Percentiles rank a stretch among this genome's conserved stretches.
These are phyloP conservation scores for Drosophila melanosoma DNA, from an alignment of 2,888 invertebrate genomes.

Conservation along the genomic window DNA sequence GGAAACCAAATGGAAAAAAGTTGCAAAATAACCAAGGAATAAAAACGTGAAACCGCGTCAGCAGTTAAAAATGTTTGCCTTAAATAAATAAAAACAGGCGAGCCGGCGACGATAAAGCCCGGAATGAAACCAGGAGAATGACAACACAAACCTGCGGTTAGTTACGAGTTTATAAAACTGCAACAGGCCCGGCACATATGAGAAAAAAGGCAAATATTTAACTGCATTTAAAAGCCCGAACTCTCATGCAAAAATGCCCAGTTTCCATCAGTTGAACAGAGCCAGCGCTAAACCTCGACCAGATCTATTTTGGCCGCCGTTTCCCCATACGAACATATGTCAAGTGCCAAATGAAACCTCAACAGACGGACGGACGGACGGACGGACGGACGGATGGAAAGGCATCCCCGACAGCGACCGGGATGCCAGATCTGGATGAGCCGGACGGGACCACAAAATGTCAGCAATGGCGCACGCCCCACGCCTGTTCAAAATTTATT, in stretches of 20 bases:
- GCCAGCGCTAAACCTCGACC: constrained; percentile 6
- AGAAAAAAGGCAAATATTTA: constrained; percentile 65
- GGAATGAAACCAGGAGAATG: constrained; percentile 38
- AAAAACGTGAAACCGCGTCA: constrained; percentile 65
- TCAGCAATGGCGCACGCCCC: constrained; percentile 62
- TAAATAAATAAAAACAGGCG: constrained; percentile 62
- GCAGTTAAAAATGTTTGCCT: constrained; percentile 73
- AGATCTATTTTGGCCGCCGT: constrained; percentile 35
- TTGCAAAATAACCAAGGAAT: constrained; percentile 22
- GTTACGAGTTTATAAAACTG: constrained; percentile 75
- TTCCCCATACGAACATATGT: constrained; percentile 71
- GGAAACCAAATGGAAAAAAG: constrained; percentile 20
- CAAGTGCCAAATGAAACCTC: constrained; percentile 78
- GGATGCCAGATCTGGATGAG: constrained; percentile 33
- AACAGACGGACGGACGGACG: constrained; percentile 35
- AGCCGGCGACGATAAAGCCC: constrained; percentile 40
- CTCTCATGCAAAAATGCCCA: constrained; percentile 29
- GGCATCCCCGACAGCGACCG: constrained; percentile 17
- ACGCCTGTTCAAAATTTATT: constrained; percentile 75
- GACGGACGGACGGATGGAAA: constrained; percentile 1
- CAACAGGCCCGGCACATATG: constrained; percentile 42
- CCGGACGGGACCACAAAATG: constrained; percentile 63
- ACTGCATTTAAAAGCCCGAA: constrained; percentile 65
- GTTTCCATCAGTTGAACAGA: constrained; percentile 11
- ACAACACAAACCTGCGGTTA: constrained; percentile 76